Conservation (phyloP, 2,797 vertebrate species). For the Enteromius treurensis region DNA sequence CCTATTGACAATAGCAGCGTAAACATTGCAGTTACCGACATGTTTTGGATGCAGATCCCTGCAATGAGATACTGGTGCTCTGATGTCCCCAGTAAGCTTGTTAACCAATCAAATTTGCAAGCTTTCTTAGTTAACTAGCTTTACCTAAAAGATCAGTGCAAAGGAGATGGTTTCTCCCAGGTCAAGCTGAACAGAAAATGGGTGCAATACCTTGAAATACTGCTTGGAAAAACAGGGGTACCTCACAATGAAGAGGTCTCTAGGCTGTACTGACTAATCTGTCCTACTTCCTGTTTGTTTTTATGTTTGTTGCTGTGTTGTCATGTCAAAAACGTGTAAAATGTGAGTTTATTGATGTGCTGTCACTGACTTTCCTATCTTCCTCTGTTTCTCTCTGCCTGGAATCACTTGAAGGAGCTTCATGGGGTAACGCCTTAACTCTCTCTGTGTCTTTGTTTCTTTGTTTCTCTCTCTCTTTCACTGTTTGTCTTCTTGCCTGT, state of each 20-base stretch:
- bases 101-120: neutral
- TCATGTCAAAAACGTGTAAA: constrained; percentile 34
- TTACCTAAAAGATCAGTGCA: constrained; percentile 1
- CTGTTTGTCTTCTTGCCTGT: constrained; percentile 60
- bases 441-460: constrained; percentile 67
- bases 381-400: constrained; percentile 73
- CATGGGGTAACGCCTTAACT: constrained; percentile 93
- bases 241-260: neutral
- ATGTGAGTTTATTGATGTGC: constrained; percentile 61
- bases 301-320: constrained; percentile 39
- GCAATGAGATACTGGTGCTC: neutral
- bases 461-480: constrained; percentile 44
- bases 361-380: constrained; percentile 58
- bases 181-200: neutral
- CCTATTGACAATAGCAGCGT: neutral
- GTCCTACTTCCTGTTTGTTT: constrained; percentile 36
- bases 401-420: constrained; percentile 93
- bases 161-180: neutral
- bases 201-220: neutral
- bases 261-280: constrained; percentile 17
- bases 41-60: neutral
- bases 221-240: neutral
- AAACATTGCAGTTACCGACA: no score
- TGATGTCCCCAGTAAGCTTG: neutral
- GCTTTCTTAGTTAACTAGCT: neutral